A percentile compares a stretch with the other conserved stretches of the same genome.
Conservation (phyloP, 1,140 invertebrate genomes). For the Chironomus striatipennis region DNA sequence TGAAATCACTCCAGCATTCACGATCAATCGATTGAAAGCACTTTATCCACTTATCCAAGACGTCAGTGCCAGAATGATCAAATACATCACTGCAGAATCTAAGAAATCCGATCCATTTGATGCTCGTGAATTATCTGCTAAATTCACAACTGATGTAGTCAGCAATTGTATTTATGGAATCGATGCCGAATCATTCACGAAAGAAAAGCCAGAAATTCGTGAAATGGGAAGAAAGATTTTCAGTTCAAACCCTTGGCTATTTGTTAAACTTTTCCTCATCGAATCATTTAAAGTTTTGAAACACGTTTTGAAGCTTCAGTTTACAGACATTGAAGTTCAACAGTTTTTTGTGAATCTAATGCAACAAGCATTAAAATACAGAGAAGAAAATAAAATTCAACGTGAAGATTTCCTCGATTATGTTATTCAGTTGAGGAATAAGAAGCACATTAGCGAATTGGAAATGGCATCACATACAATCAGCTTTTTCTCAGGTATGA, state of each 20-base stretch:
- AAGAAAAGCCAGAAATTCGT: slow-evolving; percentile 30
- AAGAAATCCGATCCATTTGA: slow-evolving; percentile 6
- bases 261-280: slow-evolving; percentile 29
- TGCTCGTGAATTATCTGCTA: slow-evolving; percentile 31
- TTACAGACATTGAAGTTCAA: slow-evolving; percentile 32
- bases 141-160: slow-evolving; percentile 44
- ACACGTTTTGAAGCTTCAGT: slow-evolving; percentile 30
- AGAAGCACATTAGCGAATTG: slow-evolving; percentile 41
- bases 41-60: slow-evolving; percentile 20
- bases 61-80: not conserved
- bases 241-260: slow-evolving; percentile 33
- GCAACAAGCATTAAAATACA: slow-evolving; percentile 31
- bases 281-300: slow-evolving; percentile 31
- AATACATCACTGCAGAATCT: not conserved
- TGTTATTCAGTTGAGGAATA: slow-evolving; percentile 38
- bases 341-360: slow-evolving; percentile 36
- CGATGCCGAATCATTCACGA: slow-evolving; percentile 34
- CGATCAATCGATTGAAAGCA: slow-evolving; percentile 10
- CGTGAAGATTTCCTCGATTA: slow-evolving; percentile 40
- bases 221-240: slow-evolving; percentile 30
- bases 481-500: slow-evolving; percentile 39
- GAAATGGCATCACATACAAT: slow-evolving; percentile 48
- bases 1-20: slow-evolving; percentile 24
- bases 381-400: slow-evolving; percentile 30
- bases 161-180: slow-evolving; percentile 43